Evolutionary conservation across 2,797 vertebrate species (phyloP).

Genomic region (Knipowitschia caucasica): DNA sequence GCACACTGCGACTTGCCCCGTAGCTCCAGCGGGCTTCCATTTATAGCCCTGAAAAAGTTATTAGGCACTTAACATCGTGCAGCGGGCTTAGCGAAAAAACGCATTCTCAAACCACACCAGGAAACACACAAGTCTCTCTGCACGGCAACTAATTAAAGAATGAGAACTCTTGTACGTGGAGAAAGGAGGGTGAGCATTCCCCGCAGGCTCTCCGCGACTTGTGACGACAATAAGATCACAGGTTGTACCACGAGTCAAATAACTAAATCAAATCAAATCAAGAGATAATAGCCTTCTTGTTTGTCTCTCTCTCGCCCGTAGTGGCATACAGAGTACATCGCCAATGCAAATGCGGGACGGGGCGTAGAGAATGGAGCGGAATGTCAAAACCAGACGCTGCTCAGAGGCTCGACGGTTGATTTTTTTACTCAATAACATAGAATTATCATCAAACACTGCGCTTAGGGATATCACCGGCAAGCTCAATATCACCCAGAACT

Average conservation of each 20-base stretch:
- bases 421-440: conserved; percentile 15
- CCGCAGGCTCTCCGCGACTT: conserved; percentile 20
- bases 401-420: conserved; percentile 1
- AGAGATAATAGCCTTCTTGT: conserved; percentile 20
- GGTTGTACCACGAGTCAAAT: conserved; percentile 24
- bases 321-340: conserved; percentile 25
- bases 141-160: conserved; percentile 56
- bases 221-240: conserved; percentile 23
- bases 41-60: conserved; percentile 48
- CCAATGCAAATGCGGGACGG: conserved; percentile 17
- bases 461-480: conserved; percentile 40
- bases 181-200: conserved; percentile 26
- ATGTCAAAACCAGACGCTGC: conserved; percentile 13
- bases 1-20: conserved; percentile 44
- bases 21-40: conserved; percentile 48
- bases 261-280: conserved; percentile 1
- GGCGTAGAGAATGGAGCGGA: conserved; percentile 23
- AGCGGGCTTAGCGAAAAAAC: conserved; percentile 28
- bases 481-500: conserved; percentile 34
- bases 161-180: conserved; percentile 29
- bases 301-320: conserved; percentile 13
- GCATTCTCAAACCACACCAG: conserved; percentile 28
- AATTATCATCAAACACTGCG: conserved; percentile 32
- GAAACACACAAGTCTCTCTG: conserved; percentile 42
- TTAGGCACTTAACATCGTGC: conserved; percentile 45